These are phyloP conservation scores for Chrysemys picta DNA, from an alignment of 2,113 vertebrate genomes.

Conservation along the genomic window DNA sequence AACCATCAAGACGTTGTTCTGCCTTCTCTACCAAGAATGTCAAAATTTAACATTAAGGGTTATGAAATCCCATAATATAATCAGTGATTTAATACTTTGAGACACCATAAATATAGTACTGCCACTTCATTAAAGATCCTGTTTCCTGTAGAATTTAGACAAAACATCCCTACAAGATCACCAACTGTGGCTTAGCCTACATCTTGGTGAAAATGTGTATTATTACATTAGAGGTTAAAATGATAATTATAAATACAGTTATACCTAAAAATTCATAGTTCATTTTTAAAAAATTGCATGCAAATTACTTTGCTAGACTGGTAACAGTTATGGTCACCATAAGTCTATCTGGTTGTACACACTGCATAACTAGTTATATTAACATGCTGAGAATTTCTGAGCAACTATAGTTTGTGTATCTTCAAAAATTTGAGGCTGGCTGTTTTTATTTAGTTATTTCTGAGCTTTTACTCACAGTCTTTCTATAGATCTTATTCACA, in stretches of 20 bases:
- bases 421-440: neutral
- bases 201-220: neutral
- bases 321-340: constrained; percentile 21
- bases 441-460: neutral
- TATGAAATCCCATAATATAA: neutral
- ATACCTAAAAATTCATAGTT: constrained; percentile 9
- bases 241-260: neutral
- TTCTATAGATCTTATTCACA: neutral
- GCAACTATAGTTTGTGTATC: neutral
- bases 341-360: neutral
- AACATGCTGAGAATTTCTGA: constrained; percentile 11
- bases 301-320: constrained; percentile 13
- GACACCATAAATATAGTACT: neutral
- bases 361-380: neutral
- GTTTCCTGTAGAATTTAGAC: neutral
- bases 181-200: neutral
- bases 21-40: neutral
- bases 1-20: neutral
- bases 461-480: neutral
- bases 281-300: neutral
- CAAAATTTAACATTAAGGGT: neutral
- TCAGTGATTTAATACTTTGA: neutral
- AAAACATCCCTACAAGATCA: neutral
- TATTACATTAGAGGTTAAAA: neutral
- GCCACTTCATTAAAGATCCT: neutral